A percentile compares a stretch with the other conserved stretches of the same genome.
phyloP scores from a whole-genome alignment of 2,888 invertebrate species.

The Eristalinus sepulchralis region DNA sequence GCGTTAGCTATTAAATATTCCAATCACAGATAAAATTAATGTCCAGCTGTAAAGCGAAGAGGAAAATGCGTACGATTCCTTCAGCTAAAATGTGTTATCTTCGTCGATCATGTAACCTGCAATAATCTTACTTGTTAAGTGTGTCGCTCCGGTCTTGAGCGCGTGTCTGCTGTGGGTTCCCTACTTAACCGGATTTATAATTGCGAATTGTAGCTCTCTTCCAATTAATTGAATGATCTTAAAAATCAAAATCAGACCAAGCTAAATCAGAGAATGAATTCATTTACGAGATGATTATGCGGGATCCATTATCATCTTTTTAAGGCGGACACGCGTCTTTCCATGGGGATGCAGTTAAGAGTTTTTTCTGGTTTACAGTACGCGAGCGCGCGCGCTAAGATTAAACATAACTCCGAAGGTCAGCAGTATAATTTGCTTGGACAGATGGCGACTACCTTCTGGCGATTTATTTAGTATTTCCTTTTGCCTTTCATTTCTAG shows the following conservation, averaged over 20 bases:
- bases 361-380: conserved; percentile 39
- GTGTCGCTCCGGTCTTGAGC: conserved; percentile 29
- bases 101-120: conserved; percentile 50
- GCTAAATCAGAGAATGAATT: conserved; percentile 64
- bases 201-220: conserved; percentile 23
- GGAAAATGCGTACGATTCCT: conserved; percentile 50
- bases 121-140: conserved; percentile 23
- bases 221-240: conserved; percentile 70
- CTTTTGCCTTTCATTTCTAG: background rate
- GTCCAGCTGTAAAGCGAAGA: conserved; percentile 64
- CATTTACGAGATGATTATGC: conserved; percentile 62
- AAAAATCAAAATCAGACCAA: conserved; percentile 62
- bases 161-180: conserved; percentile 45
- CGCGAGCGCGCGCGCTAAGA: conserved; percentile 20
- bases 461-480: conserved; percentile 8
- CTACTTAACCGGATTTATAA: conserved; percentile 15
- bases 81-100: conserved; percentile 58
- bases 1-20: conserved; percentile 69
- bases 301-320: conserved; percentile 67
- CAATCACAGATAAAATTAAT: conserved; percentile 69
- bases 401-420: conserved; percentile 63
- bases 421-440: conserved; percentile 45
- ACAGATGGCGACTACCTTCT: conserved; percentile 52
- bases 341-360: conserved; percentile 45
- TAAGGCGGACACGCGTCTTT: conserved; percentile 63